Percentiles rank a stretch among this genome's conserved stretches.
phyloP scores from a whole-genome alignment of 2,797 vertebrate species.

The Cossypha dichroa region DNA sequence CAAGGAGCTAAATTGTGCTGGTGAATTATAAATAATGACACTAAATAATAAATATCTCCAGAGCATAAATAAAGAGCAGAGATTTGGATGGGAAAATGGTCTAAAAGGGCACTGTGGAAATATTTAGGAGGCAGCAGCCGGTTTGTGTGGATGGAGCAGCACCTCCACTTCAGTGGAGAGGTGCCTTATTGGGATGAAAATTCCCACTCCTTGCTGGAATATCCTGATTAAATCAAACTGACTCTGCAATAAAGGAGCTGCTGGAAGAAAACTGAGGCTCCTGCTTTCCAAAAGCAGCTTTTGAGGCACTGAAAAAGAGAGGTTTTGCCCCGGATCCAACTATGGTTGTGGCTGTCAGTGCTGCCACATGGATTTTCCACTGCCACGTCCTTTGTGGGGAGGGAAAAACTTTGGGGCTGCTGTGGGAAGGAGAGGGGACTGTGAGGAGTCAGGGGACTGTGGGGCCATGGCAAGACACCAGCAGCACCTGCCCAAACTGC shows the following conservation, averaged over 20 bases:
- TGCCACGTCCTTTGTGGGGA: rapidly evolving
- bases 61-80: background rate
- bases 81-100: background rate
- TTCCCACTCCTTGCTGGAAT: background rate
- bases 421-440: background rate
- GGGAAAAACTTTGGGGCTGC: rapidly evolving
- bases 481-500: rapidly evolving
- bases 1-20: background rate
- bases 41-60: constrained; percentile 38
- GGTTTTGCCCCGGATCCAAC: background rate
- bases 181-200: background rate
- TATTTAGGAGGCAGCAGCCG: rapidly evolving
- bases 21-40: constrained; percentile 16
- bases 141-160: background rate
- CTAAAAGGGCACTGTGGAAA: background rate
- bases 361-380: rapidly evolving
- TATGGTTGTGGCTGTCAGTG: background rate
- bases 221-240: background rate
- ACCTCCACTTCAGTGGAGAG: rapidly evolving
- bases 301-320: background rate
- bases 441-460: rapidly evolving
- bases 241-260: too few relatives aligned
- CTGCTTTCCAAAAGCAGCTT: background rate
- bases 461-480: rapidly evolving
- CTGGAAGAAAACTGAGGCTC: background rate